Evolutionary conservation across 64 coral and sea anemone species (phyloP).

Genomic region (Platygyra sinensis): DNA sequence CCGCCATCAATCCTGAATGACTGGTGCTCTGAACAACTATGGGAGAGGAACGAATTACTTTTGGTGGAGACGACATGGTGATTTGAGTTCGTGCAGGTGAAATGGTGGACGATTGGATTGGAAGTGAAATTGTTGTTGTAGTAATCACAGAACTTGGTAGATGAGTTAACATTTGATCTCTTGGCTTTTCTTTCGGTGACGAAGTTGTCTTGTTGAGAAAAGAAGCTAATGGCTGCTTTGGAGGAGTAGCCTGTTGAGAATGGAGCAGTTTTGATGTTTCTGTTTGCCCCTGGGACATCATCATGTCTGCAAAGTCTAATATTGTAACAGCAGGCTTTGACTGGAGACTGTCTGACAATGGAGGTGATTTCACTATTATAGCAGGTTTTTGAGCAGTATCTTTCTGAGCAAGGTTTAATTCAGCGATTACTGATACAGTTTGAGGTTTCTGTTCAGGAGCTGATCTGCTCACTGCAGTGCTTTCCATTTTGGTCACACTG

Average conservation of each 20-base stretch:
- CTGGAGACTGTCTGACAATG: conserved; percentile 41
- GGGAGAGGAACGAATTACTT: conserved; percentile 45
- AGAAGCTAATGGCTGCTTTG: conserved; percentile 46
- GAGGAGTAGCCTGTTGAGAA: conserved; percentile 38
- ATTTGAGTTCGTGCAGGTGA: conserved; percentile 40
- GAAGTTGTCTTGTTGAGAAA: conserved; percentile 56
- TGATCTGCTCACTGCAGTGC: conserved; percentile 39
- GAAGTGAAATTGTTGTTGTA: conserved; percentile 60
- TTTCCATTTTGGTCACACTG: conserved; percentile 63
- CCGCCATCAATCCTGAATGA: background rate
- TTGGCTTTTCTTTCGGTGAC: conserved; percentile 63
- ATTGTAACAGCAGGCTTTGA: conserved; percentile 72
- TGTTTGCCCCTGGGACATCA: conserved; percentile 38
- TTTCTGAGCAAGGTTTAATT: conserved; percentile 26
- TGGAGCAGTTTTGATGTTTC: conserved; percentile 43
- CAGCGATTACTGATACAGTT: conserved; percentile 19
- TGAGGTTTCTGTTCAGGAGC: conserved; percentile 24
- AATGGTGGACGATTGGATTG: conserved; percentile 40
- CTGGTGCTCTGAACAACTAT: background rate
- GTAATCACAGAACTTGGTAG: conserved; percentile 43
- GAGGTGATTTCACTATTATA: background rate
- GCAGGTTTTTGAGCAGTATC: conserved; percentile 17
- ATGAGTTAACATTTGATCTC: conserved; percentile 48
- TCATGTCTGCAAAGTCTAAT: conserved; percentile 88
- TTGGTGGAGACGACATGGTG: conserved; percentile 46